Conservation (phyloP, 2,888 invertebrate genomes). For the Parnassius apollo region DNA sequence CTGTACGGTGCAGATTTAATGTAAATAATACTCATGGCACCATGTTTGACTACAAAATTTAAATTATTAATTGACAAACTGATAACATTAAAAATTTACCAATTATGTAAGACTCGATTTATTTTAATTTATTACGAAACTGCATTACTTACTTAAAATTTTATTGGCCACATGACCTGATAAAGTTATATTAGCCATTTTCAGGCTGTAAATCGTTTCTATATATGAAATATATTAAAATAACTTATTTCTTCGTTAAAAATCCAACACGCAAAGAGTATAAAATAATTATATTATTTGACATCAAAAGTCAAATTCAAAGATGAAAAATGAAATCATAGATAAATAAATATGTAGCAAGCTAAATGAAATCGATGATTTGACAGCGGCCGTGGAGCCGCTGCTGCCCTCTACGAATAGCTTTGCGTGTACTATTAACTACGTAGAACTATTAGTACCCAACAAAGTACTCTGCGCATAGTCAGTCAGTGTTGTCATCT, state of each 20-base stretch:
- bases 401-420: too few species aligned
- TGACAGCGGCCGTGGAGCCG: too few species aligned
- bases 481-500: too few species aligned
- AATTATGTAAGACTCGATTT: conserved; percentile 65
- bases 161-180: conserved; percentile 61
- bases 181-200: conserved; percentile 70
- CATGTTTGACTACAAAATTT: conserved; percentile 53
- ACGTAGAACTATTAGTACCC: too few species aligned
- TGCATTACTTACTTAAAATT: conserved; percentile 59
- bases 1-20: conserved; percentile 77
- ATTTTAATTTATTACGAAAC: conserved; percentile 23
- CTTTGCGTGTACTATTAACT: too few species aligned
- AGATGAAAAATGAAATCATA: too few species aligned
- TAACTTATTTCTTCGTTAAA: conserved; percentile 9
- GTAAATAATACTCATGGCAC: conserved; percentile 67
- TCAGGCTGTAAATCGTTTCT: conserved; percentile 40
- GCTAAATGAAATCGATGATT: too few species aligned
- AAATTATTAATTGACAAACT: neutral
- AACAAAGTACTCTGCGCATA: too few species aligned
- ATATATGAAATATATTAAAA: conserved; percentile 23
- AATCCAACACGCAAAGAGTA: conserved; percentile 14
- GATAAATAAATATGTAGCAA: too few species aligned
- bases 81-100: neutral
- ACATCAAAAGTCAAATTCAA: neutral
- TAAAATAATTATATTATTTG: conserved; percentile 28